Percentiles rank a stretch among this genome's conserved stretches.
Conservation (phyloP, 1,140 invertebrate genomes). For the Aphelinus certus region DNA sequence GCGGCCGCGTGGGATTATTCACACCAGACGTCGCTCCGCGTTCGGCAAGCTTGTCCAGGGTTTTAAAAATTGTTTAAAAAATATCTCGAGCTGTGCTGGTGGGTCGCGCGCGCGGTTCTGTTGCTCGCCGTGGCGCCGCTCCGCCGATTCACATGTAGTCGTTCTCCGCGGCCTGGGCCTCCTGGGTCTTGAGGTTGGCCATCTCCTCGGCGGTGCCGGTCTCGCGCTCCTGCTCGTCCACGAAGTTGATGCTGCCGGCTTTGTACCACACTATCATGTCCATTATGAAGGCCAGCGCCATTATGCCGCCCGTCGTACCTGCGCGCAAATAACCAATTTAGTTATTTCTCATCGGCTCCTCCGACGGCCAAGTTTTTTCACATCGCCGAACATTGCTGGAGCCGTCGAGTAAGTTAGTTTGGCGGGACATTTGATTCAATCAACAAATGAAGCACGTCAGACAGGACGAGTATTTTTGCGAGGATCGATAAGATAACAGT, state of each 20-base stretch:
- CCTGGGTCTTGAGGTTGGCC: slow-evolving; percentile 61
- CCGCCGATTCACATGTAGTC: slow-evolving; percentile 55
- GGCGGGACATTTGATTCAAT: too few species aligned
- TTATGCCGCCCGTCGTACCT: slow-evolving; percentile 84
- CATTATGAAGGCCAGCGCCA: slow-evolving; percentile 83
- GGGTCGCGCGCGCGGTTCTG: too few species aligned
- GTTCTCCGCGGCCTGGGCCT: slow-evolving; percentile 57
- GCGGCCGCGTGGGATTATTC: too few species aligned
- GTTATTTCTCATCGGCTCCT: background rate
- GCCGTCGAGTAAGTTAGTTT: too few species aligned
- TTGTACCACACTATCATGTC: slow-evolving; percentile 86
- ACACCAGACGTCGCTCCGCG: too few species aligned
- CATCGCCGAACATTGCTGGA: background rate
- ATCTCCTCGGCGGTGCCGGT: slow-evolving; percentile 60
- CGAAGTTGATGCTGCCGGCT: slow-evolving; percentile 79
- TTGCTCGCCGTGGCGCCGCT: slow-evolving; percentile 1
- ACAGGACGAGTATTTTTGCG: too few species aligned
- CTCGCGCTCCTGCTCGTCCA: slow-evolving; percentile 67
- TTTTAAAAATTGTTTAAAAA: too few species aligned
- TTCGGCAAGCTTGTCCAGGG: too few species aligned
- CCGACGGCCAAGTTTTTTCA: background rate
- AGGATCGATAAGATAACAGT: too few species aligned
- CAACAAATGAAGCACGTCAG: too few species aligned
- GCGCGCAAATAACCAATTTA: slow-evolving; percentile 31
- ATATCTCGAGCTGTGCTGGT: too few species aligned